These are phyloP conservation scores for Simalia tracyae DNA, from an alignment of 2,797 vertebrate genomes.

Conservation along the genomic window DNA sequence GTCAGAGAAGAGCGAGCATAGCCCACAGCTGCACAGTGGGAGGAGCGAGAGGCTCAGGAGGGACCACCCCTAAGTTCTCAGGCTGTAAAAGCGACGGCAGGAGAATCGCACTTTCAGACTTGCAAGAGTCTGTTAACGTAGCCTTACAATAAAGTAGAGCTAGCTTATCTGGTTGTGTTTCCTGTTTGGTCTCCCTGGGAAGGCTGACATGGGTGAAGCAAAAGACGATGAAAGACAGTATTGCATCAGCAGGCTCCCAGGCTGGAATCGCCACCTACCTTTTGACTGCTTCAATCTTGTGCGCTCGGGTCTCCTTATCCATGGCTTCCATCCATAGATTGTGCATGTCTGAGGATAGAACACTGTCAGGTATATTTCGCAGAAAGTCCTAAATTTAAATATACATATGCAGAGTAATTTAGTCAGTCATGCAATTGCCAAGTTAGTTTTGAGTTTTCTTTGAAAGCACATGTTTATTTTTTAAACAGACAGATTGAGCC, in stretches of 20 bases:
- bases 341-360: constrained; percentile 80
- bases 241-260: background rate
- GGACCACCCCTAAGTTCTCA: too few species aligned
- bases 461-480: constrained; percentile 43
- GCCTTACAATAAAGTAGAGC: too few species aligned
- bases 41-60: too few species aligned
- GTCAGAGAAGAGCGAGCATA: too few species aligned
- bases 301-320: constrained; percentile 66
- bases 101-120: too few species aligned
- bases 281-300: constrained; percentile 73
- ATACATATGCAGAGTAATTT: constrained; percentile 66
- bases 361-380: constrained; percentile 80
- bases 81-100: too few species aligned
- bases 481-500: constrained; percentile 9
- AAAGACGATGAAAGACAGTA: background rate
- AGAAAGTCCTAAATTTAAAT: constrained; percentile 81
- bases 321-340: constrained; percentile 79
- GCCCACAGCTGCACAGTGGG: too few species aligned
- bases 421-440: constrained; percentile 62
- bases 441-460: constrained; percentile 55
- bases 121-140: too few species aligned
- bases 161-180: too few species aligned
- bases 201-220: too few species aligned
- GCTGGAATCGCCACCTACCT: constrained; percentile 65
- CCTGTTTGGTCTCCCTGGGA: too few species aligned